These are phyloP conservation scores for Microcebus tavaratra DNA, from an alignment of 2,113 vertebrate genomes.

Conservation along the genomic window DNA sequence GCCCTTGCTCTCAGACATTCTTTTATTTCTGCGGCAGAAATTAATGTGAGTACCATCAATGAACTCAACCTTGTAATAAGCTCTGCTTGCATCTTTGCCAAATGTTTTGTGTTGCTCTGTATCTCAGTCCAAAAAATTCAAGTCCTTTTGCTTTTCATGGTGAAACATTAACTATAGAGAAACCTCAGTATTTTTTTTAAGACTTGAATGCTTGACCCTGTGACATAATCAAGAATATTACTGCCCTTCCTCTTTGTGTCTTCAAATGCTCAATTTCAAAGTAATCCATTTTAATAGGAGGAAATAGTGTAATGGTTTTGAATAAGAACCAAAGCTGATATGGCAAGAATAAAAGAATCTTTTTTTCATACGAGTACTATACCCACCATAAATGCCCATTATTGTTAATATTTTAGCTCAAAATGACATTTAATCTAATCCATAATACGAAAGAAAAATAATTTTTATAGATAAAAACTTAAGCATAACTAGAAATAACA, in stretches of 20 bases:
- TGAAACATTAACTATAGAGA: background rate
- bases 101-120: constrained; percentile 34
- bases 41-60: constrained; percentile 58
- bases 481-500: background rate
- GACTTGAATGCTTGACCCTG: background rate
- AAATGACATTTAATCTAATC: background rate
- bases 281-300: background rate
- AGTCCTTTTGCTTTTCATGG: constrained; percentile 24
- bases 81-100: constrained; percentile 39
- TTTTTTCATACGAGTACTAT: background rate
- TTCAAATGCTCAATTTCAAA: background rate
- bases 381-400: background rate
- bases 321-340: background rate
- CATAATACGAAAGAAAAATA: background rate
- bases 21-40: constrained; percentile 55
- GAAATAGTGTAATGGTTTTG: background rate
- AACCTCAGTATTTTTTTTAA: constrained; percentile 2
- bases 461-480: background rate
- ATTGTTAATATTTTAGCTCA: constrained; percentile 10
- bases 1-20: constrained; percentile 36
- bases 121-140: constrained; percentile 6
- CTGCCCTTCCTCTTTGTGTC: background rate
- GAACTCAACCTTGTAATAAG: constrained; percentile 68
- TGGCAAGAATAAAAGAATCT: background rate
- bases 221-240: background rate